Base-by-base conservation (phyloP, 2,888 invertebrate genomes). In the Ariolimax columbianus region DNA sequence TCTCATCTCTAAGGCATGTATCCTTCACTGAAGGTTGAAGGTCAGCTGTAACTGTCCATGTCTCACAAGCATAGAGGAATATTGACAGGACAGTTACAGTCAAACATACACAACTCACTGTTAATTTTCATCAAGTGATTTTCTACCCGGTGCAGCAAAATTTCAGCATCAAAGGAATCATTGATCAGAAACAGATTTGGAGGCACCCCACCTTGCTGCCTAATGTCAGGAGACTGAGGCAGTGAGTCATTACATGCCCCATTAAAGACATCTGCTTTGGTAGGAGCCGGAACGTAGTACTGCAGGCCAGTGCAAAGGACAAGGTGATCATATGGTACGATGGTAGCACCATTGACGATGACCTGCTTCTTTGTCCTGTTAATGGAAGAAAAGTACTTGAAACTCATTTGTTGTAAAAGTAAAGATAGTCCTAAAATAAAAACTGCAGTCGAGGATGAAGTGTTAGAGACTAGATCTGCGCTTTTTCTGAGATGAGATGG, bases 291-390 rank as follows among this genome's bases (percentile, higher is more conserved):
- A 9, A 91, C 86, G 84, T 92, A 92, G 87, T 93, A 94, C 89
- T 94, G 94, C 70, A 89, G 89, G 9, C 94, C 94, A 0, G 93
- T 93, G 85, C 92, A 90, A 36, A 94, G 87, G 14, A 94, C 89
- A 63, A 94, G 89, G 85, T 94, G 93, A 89, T 94, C 94, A 86
- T 93, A 94, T 4, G 94, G 93, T 11, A 94, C 92, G 19, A 91
- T 72, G 0, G 90, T 87, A n/a, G 83, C 87, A n/a, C 88, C 88
- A 85, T 93, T 91, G n/a, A 94, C 93, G 36, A 89, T 88, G 26
- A 94, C 92, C 77, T 90, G 87, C 86, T 94, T 94, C 89, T 92
- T 92, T 66, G 92, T 92, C 83, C 94, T 92, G 88, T 88, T 84
- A 33, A 11, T n/a, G 26, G 43, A 43, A 73, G 26, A 72, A 26